phyloP scores from a whole-genome alignment of 2,888 invertebrate genomes.

The Sphaerophoria taeniata region DNA sequence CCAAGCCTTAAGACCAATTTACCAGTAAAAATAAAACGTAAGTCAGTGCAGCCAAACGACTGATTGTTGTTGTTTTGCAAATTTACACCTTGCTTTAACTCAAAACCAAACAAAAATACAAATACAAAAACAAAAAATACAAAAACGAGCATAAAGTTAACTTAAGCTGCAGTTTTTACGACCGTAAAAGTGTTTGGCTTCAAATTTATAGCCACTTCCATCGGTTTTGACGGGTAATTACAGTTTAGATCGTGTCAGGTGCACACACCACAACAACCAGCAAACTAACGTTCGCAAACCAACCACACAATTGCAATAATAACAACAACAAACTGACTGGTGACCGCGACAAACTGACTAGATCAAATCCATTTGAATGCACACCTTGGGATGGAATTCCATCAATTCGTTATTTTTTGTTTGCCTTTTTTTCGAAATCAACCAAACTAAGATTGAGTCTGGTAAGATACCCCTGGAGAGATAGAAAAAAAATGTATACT shows the following conservation, averaged over 20 bases:
- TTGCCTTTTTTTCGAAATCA: no score
- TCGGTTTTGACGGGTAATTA: conserved; percentile 72
- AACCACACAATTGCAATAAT: neutral
- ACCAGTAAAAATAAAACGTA: neutral
- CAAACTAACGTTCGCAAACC: no score
- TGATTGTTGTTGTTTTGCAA: conserved; percentile 54
- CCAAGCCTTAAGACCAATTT: neutral
- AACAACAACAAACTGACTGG: neutral
- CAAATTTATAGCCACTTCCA: conserved; percentile 71
- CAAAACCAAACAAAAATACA: conserved; percentile 6
- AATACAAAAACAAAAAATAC: neutral
- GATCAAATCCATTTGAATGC: conserved; percentile 65
- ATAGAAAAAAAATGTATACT: conserved; percentile 14
- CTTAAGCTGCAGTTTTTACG: conserved; percentile 40
- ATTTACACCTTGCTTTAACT: conserved; percentile 55
- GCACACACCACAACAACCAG: conserved; percentile 59
- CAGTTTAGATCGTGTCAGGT: conserved; percentile 74
- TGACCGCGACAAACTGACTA: conserved; percentile 15
- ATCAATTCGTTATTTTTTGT: conserved; percentile 59
- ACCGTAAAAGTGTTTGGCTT: conserved; percentile 58
- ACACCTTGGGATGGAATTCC: conserved; percentile 75
- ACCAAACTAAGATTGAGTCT: neutral
- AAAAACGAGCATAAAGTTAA: neutral
- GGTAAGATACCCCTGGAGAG: neutral
- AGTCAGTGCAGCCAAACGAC: neutral